Base-by-base conservation (phyloP, 2,797 vertebrate species). In the Siniperca undulata region DNA sequence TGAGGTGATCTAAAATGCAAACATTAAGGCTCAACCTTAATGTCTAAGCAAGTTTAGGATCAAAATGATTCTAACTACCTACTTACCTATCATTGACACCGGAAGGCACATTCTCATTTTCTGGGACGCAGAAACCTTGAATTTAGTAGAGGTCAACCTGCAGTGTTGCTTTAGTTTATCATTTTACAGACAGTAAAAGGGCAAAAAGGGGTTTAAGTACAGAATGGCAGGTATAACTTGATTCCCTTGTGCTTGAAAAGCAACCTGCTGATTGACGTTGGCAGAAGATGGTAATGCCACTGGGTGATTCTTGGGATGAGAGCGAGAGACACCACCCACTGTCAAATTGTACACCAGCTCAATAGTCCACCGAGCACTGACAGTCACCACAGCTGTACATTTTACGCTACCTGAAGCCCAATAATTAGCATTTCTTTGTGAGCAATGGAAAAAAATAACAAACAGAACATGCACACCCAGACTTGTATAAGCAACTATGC, bases 401-500 rank as follows among this genome's bases (percentile, higher is more conserved):
- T 97, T 97, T 96, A 96, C 85, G 90, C 95, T 96, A 95, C 95
- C 95, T 96, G 96, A 97, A 97, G 96, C 96, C 95, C 95, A 97
- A 96, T 97, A 97, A 98, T 98, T 97, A 97, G 95, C 84, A 89
- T 93, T 95, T 94, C 89, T 92, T 95, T 95, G 94, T 92, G 88
- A 89, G 91, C 27, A 87, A 90, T 87, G 58, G 4, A 58, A 71
- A 88, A 81, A 81, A 71, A 78, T 30, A 80, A 78, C 52, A 86
- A 89, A 90, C 75, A 86, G 72, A 86, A 87, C 75, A 84, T 30
- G 55, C 81, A 76, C 58, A 48, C 70, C 10, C 9, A 82, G 61
- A 82, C 78, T 77, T 84, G 55, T 75, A 38, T 72, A 77, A 76
- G 74, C 81, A 82, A 76, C 59, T 69, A 44, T 58, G 50, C 60